Base-by-base conservation (phyloP, 2,113 vertebrate species). In the Murina feae region DNA sequence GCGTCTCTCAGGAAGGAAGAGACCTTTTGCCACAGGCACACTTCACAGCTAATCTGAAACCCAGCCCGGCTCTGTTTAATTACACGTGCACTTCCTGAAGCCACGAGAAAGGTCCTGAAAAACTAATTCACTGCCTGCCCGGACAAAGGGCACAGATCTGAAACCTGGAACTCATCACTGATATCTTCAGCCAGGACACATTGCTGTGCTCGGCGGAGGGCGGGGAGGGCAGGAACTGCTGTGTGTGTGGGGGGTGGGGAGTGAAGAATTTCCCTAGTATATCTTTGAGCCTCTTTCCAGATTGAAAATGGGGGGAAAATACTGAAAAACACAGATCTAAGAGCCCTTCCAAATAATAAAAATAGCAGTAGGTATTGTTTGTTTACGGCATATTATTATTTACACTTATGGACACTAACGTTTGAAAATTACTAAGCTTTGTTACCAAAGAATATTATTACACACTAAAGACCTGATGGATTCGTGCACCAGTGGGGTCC, bases 1-100 rank as follows among this genome's bases (percentile, higher is more conserved):
- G 23, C 0, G 78, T 91, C 92, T 96, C 95, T 71, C 94, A 92
- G 96, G 96, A 97, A 95, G 96, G 95, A 55, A 95, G 80, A 97
- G 95, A 95, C 91, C 95, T 97, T 96, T 92, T 96, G 97, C 96
- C 95, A 96, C 87, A 89, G 97, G 97, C 95, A 53, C 91, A 85
- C 93, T 94, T 86, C 78, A 72, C 82, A 55, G 88, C 95, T 97
- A 88, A 90, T 97, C 95, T 51, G 96, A 96, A 97, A 96, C 94
- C 86, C 90, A 84, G 78, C 0, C 0, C 80, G 71, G 79, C 68
- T 79, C 37, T 4, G 42, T n/a, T 66, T 93, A 94, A 96, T 96
- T 94, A 87, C 93, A 37, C 0, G 21, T 91, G 44, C 4, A 11
- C 58, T 68, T 94, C 93, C 69, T 28, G 65, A 23, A 93, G 87